These are phyloP conservation scores for Ibycter americanus DNA, from an alignment of 2,797 vertebrate genomes.

Conservation along the genomic window DNA sequence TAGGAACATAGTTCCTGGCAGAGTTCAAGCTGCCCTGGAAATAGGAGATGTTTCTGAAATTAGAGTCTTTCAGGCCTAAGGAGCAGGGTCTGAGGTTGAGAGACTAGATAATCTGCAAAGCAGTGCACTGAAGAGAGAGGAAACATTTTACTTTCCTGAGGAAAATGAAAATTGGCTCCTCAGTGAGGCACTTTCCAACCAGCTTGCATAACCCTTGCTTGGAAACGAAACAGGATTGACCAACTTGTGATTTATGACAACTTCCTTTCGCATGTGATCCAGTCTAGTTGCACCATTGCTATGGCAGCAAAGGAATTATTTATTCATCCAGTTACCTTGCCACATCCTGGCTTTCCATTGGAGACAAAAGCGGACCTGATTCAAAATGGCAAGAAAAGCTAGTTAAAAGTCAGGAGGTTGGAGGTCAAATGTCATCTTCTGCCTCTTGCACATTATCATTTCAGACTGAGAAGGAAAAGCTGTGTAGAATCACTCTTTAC, in stretches of 20 bases:
- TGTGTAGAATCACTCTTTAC: neutral
- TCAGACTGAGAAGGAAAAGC: neutral
- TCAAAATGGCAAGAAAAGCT: conserved; percentile 77
- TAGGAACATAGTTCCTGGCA: neutral
- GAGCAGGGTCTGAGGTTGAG: neutral
- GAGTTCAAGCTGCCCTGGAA: neutral
- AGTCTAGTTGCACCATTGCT: conserved; percentile 83
- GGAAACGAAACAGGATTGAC: conserved; percentile 89
- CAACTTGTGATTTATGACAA: conserved; percentile 84
- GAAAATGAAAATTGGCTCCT: conserved; percentile 80
- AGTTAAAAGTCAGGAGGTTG: neutral
- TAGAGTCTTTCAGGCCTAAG: neutral
- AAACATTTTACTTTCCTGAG: conserved; percentile 64
- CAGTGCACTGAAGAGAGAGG: neutral
- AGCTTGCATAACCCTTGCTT: conserved; percentile 72
- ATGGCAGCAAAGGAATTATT: conserved; percentile 86
- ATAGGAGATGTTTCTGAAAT: neutral
- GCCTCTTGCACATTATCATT: neutral
- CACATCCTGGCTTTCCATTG: conserved; percentile 86
- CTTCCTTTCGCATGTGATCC: conserved; percentile 76
- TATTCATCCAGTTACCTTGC: conserved; percentile 79
- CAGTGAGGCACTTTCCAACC: conserved; percentile 81
- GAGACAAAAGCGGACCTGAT: conserved; percentile 76
- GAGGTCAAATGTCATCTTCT: neutral
- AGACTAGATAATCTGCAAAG: neutral